phyloP scores from a whole-genome alignment of 2,797 vertebrate genomes.

The Chiloscyllium punctatum region DNA sequence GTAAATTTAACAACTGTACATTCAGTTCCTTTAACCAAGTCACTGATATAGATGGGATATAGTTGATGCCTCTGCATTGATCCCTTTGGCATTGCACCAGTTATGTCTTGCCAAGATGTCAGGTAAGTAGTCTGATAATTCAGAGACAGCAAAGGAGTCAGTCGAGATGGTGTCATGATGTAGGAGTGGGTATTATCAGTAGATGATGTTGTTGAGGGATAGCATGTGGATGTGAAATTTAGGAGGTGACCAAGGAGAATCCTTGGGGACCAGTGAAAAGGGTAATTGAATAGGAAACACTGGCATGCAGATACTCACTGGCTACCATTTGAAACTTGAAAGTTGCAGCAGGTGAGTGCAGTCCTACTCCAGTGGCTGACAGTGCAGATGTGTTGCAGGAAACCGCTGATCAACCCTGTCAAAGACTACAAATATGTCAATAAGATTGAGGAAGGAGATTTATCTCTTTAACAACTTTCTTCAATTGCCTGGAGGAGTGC shows the following conservation, averaged over 20 bases:
- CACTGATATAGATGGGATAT: too few relatives aligned
- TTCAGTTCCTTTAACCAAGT: too few relatives aligned
- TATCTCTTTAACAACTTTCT: too few relatives aligned
- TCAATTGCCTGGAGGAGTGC: neutral
- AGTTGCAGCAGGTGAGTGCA: neutral
- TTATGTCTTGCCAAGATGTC: too few relatives aligned
- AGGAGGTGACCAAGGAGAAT: neutral
- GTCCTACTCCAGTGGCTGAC: neutral
- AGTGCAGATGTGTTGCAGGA: neutral
- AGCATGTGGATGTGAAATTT: neutral
- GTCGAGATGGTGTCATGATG: neutral
- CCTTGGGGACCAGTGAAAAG: neutral
- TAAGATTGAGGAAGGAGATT: neutral
- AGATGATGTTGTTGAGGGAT: neutral
- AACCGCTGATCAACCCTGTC: neutral
- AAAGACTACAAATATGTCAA: neutral
- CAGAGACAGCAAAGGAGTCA: neutral
- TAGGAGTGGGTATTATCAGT: neutral
- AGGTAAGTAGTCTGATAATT: neutral
- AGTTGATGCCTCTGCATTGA: too few relatives aligned
- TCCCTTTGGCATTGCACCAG: too few relatives aligned
- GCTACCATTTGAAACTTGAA: neutral
- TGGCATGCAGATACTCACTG: neutral
- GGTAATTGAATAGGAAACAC: neutral
- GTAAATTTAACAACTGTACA: too few relatives aligned